Percentiles rank a stretch among this genome's conserved stretches.
Evolutionary conservation across 2,113 vertebrate genomes (phyloP).

Genomic region (Alces alces): DNA sequence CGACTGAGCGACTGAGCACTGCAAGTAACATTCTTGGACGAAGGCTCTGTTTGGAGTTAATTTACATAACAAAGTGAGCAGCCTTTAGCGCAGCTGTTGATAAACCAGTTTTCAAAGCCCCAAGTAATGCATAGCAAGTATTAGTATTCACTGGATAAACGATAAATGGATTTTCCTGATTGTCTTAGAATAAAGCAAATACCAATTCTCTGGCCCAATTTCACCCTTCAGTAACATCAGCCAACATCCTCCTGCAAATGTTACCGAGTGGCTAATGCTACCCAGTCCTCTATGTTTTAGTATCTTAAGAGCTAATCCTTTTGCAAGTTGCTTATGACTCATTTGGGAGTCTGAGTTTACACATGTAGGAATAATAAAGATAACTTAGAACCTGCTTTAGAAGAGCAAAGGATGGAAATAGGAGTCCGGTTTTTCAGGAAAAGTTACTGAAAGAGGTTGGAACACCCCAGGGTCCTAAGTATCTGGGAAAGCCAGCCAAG

Average conservation of each 20-base stretch:
- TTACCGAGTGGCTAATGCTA: background rate
- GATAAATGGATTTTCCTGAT: background rate
- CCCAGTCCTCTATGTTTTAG: background rate
- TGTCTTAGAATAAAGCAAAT: background rate
- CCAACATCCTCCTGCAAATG: background rate
- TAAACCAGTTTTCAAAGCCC: background rate
- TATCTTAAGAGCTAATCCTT: background rate
- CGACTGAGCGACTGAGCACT: background rate
- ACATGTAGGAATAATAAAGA: background rate
- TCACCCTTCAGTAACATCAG: background rate
- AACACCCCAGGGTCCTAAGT: background rate
- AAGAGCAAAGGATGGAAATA: background rate
- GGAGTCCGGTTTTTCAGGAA: background rate
- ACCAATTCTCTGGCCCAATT: too few species aligned
- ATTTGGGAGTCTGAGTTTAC: background rate
- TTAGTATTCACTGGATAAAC: background rate
- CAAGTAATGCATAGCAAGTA: background rate
- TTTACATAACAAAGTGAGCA: background rate
- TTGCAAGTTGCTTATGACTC: background rate
- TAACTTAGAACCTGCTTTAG: background rate
- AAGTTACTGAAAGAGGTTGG: background rate
- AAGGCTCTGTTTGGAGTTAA: background rate
- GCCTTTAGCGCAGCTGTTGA: background rate
- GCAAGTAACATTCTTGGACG: background rate
- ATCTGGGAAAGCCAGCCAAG: background rate